These are phyloP conservation scores for Aurelia coerulea DNA, from an alignment of 30 jellyfish, hydroid and myxozoan genomes.

Conservation along the genomic window DNA sequence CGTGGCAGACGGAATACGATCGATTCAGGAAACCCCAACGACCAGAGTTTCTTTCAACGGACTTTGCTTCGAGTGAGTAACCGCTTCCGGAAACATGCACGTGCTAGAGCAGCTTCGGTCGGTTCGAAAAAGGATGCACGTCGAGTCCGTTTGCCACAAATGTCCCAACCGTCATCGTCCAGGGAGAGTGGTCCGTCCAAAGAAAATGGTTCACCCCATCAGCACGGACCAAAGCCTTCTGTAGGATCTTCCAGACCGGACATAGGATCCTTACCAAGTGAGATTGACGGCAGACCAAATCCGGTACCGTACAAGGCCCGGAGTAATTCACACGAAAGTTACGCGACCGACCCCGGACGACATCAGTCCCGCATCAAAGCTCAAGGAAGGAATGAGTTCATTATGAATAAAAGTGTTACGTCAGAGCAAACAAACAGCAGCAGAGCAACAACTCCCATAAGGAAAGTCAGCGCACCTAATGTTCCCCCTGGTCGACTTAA, in stretches of 20 bases:
- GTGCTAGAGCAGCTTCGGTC: slow-evolving; percentile 59
- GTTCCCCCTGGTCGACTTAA: slow-evolving; percentile 1
- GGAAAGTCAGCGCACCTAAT: slow-evolving; percentile 1
- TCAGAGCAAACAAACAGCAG: slow-evolving; percentile 5
- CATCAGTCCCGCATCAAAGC: slow-evolving; percentile 33
- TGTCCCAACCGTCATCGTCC: not conserved
- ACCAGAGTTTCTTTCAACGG: slow-evolving; percentile 79
- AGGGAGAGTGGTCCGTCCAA: slow-evolving; percentile 4
- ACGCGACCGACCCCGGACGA: slow-evolving; percentile 30
- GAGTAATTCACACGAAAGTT: slow-evolving; percentile 48
- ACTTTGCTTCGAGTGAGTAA: slow-evolving; percentile 82
- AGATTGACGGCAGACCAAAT: slow-evolving; percentile 9
- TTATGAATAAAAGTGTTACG: not conserved
- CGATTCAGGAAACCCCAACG: slow-evolving; percentile 24
- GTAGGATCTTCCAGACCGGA: not conserved
- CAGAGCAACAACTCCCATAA: slow-evolving; percentile 8
- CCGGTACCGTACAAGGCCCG: slow-evolving; percentile 11
- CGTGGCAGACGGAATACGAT: slow-evolving; percentile 63
- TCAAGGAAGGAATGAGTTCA: not conserved
- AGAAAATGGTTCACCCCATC: slow-evolving; percentile 33
- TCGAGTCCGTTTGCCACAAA: slow-evolving; percentile 15
- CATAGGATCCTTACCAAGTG: not conserved
- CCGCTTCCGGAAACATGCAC: slow-evolving; percentile 65
- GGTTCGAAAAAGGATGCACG: slow-evolving; percentile 14
- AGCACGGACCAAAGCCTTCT: not conserved